phyloP scores from a whole-genome alignment of 2,888 invertebrate genomes.

The Stenolophus ochropezus region DNA sequence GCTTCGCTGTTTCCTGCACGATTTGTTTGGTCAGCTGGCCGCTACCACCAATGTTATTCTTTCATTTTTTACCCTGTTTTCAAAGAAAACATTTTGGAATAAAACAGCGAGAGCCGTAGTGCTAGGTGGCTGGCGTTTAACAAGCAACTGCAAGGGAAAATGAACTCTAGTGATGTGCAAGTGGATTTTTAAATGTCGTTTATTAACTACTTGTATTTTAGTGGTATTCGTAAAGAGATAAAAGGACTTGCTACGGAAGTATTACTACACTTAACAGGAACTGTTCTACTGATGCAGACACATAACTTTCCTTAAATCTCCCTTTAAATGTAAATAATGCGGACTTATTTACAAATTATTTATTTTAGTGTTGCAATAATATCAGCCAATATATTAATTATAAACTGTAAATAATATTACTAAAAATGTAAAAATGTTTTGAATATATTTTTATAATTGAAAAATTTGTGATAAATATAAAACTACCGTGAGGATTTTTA shows the following conservation, averaged over 20 bases:
- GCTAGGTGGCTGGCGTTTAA: not conserved
- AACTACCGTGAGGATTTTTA: no score
- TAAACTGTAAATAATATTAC: no score
- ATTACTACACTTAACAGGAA: constrained; percentile 18
- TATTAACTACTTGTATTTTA: constrained; percentile 57
- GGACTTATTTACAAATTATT: not conserved
- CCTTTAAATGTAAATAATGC: no score
- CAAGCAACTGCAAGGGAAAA: constrained; percentile 57
- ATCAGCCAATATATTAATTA: no score
- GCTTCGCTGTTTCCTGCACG: no score
- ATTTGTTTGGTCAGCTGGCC: constrained; percentile 54
- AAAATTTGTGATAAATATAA: no score
- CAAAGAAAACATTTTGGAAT: constrained; percentile 69
- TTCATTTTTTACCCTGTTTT: constrained; percentile 72
- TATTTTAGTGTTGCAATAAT: no score
- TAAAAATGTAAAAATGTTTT: no score
- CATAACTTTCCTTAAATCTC: no score
- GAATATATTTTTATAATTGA: no score
- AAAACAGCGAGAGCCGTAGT: constrained; percentile 37
- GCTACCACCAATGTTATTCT: constrained; percentile 69
- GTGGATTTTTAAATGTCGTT: constrained; percentile 57
- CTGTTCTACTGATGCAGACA: not conserved
- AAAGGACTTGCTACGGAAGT: constrained; percentile 39
- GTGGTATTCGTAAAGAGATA: constrained; percentile 52
- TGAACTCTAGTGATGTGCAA: constrained; percentile 48